Base-by-base conservation (phyloP, 2,113 vertebrate species). In the Urocolius indicus region DNA sequence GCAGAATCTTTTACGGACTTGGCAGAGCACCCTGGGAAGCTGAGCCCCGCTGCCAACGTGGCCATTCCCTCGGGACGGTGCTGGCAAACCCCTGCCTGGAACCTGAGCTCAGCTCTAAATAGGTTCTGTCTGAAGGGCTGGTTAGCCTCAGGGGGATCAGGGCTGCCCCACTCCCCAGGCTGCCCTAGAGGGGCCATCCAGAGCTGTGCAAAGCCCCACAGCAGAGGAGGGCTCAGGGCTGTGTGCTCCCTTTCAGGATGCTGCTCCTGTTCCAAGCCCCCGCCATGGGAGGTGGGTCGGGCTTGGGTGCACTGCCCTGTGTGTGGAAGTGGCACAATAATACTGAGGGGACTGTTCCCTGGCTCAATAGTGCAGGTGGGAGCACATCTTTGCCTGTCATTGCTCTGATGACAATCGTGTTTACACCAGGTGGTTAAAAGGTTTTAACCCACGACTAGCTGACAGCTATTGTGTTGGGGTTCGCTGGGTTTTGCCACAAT, bases 371-470 rank as follows among this genome's bases (percentile, higher is more conserved):
- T 67, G 89, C 95, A 90, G 86, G 75, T 67, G 52, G 93, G 30
- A 94, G 43, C 65, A 57, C 61, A 27, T 74, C 77, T 82, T 90
- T 93, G 58, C 76, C 68, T 82, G 92, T 84, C 66, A 32, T 81
- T 84, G 9, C 94, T 84, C 67, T 87, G 79, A 79, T 91, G 52
- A 65, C 68, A 66, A 23, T 92, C 59, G 9, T 73, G 84, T 92
- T 90, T 93, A 49, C 55, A 76, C 79, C 63, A 85, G 76, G 83
- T 84, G 71, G 58, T 84, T 90, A 79, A 95, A 96, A 93, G 65
- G 51, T 74, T 94, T 88, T 88, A 84, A 90, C 71, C 91, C 94
- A 77, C 32, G 18, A 73, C 69, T 81, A 96, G 92, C 87, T 77
- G 79, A 95, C 23, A 57, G 57, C 38, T 86, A 1, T 2, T 1